phyloP scores from a whole-genome alignment of 1,140 invertebrate genomes.

The Halyomorpha halys region DNA sequence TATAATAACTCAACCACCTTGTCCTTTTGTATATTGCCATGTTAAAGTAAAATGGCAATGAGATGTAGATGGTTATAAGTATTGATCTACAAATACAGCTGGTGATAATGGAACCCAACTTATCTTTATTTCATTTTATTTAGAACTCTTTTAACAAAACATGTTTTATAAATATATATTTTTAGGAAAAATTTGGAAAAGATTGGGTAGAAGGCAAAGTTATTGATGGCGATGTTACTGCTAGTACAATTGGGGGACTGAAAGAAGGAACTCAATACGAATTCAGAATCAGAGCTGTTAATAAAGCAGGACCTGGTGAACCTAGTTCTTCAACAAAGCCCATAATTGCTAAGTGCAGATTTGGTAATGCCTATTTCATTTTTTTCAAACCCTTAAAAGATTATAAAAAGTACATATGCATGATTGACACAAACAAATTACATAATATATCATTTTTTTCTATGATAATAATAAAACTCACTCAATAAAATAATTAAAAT shows the following conservation, averaged over 20 bases:
- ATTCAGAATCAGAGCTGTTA: slow-evolving; percentile 89
- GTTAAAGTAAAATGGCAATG: no score
- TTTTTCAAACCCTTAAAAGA: not conserved
- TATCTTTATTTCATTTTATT: no score
- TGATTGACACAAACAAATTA: no score
- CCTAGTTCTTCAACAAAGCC: slow-evolving; percentile 90
- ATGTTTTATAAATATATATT: slow-evolving; percentile 22
- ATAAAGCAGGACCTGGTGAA: slow-evolving; percentile 90
- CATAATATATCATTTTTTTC: no score
- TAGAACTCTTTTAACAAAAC: no score
- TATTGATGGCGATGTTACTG: slow-evolving; percentile 61
- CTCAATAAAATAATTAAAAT: slow-evolving; percentile 1
- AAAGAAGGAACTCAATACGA: slow-evolving; percentile 94
- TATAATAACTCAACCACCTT: no score
- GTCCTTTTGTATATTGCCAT: no score
- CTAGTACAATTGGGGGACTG: slow-evolving; percentile 73
- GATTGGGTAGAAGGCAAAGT: slow-evolving; percentile 75
- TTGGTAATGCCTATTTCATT: slow-evolving; percentile 38
- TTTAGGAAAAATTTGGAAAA: slow-evolving; percentile 74
- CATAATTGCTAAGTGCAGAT: slow-evolving; percentile 88
- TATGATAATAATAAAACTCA: no score
- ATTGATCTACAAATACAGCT: no score
- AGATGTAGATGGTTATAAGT: no score
- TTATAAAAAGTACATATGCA: not conserved
- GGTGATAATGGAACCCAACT: no score